Conservation (phyloP, 2,888 invertebrate species). For the Prostheceraeus crozeri region DNA sequence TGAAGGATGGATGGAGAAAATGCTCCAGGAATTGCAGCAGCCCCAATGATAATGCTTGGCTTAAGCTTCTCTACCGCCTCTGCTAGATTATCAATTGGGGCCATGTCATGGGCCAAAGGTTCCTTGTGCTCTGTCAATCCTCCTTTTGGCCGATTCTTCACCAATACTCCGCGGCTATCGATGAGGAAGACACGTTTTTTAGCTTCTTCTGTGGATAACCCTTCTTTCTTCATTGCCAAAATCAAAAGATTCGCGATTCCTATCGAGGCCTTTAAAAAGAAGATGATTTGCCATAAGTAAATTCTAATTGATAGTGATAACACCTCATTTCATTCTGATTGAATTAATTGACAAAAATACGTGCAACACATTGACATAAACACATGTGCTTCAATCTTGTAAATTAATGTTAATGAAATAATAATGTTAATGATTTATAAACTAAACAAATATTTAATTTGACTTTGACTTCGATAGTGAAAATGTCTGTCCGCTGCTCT, state of each 20-base stretch:
- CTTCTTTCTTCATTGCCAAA: constrained; percentile 75
- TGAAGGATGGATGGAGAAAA: constrained; percentile 78
- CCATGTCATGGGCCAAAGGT: constrained; percentile 66
- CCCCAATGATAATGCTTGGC: constrained; percentile 85
- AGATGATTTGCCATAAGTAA: too few relatives aligned
- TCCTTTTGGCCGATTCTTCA: constrained; percentile 70
- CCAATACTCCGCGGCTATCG: constrained; percentile 86
- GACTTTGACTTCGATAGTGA: too few relatives aligned
- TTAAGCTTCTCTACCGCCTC: constrained; percentile 73
- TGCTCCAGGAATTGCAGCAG: constrained; percentile 85
- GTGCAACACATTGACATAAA: too few relatives aligned
- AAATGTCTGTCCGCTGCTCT: too few relatives aligned
- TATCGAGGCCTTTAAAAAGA: constrained; percentile 72
- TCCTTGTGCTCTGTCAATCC: constrained; percentile 63
- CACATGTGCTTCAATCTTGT: too few relatives aligned
- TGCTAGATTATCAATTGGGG: constrained; percentile 68
- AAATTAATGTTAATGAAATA: too few relatives aligned
- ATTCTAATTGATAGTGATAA: too few relatives aligned
- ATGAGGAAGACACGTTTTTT: constrained; percentile 80
- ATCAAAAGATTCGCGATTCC: constrained; percentile 86
- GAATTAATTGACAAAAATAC: too few relatives aligned
- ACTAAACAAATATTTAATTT: too few relatives aligned
- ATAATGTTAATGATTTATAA: too few relatives aligned
- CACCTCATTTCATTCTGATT: too few relatives aligned
- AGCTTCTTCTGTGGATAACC: constrained; percentile 69